These are phyloP conservation scores for Willisornis vidua DNA, from an alignment of 2,113 vertebrate species.

Conservation along the genomic window DNA sequence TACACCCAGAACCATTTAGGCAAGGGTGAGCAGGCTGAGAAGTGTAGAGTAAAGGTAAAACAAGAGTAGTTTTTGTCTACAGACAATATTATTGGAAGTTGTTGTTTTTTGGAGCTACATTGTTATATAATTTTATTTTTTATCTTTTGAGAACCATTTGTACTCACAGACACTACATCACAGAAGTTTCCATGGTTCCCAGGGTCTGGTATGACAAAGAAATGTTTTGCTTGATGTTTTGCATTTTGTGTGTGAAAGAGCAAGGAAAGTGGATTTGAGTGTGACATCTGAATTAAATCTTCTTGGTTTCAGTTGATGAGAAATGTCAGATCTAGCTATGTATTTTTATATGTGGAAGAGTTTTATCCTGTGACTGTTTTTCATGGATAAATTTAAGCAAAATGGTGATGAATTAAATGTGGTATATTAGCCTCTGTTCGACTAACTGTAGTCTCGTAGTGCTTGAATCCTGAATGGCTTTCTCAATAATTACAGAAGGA, in stretches of 20 bases:
- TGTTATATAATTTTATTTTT: not conserved
- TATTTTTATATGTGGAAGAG: not conserved
- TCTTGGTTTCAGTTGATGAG: not conserved
- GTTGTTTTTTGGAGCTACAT: not conserved
- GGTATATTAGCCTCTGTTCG: not conserved
- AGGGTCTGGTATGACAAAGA: not conserved
- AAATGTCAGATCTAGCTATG: not conserved
- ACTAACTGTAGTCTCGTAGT: not conserved
- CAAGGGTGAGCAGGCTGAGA: not conserved
- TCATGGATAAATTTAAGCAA: not conserved
- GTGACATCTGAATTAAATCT: not conserved
- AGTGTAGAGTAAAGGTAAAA: not conserved
- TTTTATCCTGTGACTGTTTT: not conserved
- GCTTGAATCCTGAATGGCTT: not conserved
- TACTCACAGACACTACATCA: not conserved
- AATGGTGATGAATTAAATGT: not conserved
- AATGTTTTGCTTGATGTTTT: not conserved
- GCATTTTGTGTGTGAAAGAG: not conserved
- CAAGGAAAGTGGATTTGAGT: not conserved
- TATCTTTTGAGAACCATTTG: not conserved
- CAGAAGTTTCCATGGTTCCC: slow-evolving; percentile 2
- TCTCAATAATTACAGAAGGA: not conserved
- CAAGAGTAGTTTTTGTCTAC: not conserved
- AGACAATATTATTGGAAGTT: not conserved
- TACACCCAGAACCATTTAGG: not conserved